These are phyloP conservation scores for Solenopsis invicta DNA, from an alignment of 1,140 invertebrate genomes.

Conservation along the genomic window DNA sequence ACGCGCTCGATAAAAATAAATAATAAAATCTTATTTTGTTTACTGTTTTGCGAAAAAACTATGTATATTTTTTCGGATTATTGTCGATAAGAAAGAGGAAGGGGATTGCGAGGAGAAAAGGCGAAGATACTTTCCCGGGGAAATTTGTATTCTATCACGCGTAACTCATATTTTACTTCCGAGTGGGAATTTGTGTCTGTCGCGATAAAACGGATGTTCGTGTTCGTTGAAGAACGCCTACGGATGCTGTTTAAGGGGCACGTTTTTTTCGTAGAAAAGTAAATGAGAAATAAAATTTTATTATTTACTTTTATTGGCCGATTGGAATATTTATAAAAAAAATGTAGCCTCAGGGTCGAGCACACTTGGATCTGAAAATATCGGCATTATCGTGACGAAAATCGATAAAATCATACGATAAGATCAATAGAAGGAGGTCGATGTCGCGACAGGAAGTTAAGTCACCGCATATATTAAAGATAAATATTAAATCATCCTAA, in stretches of 20 bases:
- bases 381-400: conserved; percentile 47
- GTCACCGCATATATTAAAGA: conserved; percentile 63
- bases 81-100: neutral
- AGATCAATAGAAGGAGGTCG: conserved; percentile 61
- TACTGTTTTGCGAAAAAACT: no score
- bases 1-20: neutral
- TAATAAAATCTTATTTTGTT: no score
- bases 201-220: neutral
- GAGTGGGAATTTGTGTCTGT: neutral
- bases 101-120: neutral
- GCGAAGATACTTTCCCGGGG: neutral
- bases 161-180: neutral
- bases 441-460: conserved; percentile 61
- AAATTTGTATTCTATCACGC: neutral
- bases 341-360: conserved; percentile 28
- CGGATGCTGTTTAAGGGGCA: neutral
- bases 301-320: neutral
- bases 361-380: conserved; percentile 52
- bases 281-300: neutral
- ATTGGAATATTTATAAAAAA: conserved; percentile 7
- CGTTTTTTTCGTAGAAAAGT: neutral
- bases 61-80: neutral
- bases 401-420: conserved; percentile 66
- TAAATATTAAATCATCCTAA: conserved; percentile 57
- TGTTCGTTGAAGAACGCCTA: neutral